Evolutionary conservation across 2,888 invertebrate genomes (phyloP), one percentile per base, ranked within the genome.

Genomic region (Drosophila limbata): DNA sequence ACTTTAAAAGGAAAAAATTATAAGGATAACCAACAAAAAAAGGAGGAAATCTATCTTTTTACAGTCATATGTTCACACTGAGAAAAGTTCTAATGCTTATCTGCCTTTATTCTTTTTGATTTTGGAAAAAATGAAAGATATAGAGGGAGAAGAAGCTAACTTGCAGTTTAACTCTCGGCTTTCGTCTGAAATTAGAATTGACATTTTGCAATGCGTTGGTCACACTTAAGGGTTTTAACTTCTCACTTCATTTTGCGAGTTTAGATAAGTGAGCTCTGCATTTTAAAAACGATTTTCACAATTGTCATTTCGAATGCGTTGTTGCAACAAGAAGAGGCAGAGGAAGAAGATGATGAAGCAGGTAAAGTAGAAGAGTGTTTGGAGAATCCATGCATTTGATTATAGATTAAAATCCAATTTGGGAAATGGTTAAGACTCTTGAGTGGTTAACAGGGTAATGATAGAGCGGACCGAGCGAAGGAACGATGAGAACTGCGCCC

Each of bases 401-500:
- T 71, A 55, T 45, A 17, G 59, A 55, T 51, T 45, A 17, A 31
- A 55, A 65, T 55, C 40, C 52, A 61, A 73, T 62, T 62, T 53
- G 35, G 44, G 37, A 55, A 59, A 45, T 64, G 57, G 21, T 37
- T 21, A 50, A 44, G 33, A 17, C 39, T 51, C 53, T 51, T 44
- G 40, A 44, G 25, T 39, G 39, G 45, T 37, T 64, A 44, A 35
- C 50, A 19, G 50, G 33, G 13, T 50, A 50, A 50, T 19, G 44
- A 33, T 40, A 55, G 17, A 42, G 31, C 31, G 25, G 1, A 15
- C 11, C 9, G 19, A 37, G 40, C 13, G n/a, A 25, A 37, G 25
- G 44, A 21, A 31, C 25, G 37, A 37, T 35, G 51, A 35, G 56
- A 68, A 73, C 74, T 73, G 69, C 73, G 62, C 57, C 65, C 61